These are phyloP conservation scores for Tupaia chinensis DNA, from an alignment of 2,113 vertebrate genomes.

Conservation along the genomic window DNA sequence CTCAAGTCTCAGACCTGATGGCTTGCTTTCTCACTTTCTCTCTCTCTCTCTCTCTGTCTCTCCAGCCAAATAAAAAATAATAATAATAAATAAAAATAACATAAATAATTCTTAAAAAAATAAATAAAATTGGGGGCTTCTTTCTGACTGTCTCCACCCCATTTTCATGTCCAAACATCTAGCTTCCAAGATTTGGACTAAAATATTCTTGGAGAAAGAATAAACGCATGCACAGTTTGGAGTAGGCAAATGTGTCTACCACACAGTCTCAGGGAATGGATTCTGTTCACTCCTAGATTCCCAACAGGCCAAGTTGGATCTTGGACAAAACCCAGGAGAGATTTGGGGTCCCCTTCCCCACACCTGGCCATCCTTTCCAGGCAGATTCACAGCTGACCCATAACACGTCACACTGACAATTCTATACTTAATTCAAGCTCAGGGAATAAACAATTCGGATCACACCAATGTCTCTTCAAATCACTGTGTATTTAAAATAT, in stretches of 20 bases:
- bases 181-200: background rate
- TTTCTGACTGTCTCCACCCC: background rate
- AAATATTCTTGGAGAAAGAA: background rate
- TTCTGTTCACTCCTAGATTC: background rate
- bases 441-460: background rate
- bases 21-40: too few relatives aligned
- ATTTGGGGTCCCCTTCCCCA: background rate
- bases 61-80: too few relatives aligned
- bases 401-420: background rate
- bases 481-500: background rate
- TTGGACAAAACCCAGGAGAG: background rate
- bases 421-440: background rate
- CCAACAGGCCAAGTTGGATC: background rate
- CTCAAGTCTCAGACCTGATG: too few relatives aligned
- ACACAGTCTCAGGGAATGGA: background rate
- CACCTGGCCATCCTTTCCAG: background rate
- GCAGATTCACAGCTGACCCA: background rate
- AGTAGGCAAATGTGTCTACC: background rate
- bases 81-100: too few relatives aligned
- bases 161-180: background rate
- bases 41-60: too few relatives aligned
- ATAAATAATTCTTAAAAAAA: too few relatives aligned
- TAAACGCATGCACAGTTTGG: background rate
- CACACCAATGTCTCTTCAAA: conserved; percentile 31
- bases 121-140: background rate